Evolutionary conservation across 2,888 invertebrate genomes (phyloP).

Genomic region (Chrysotoxum bicinctum): DNA sequence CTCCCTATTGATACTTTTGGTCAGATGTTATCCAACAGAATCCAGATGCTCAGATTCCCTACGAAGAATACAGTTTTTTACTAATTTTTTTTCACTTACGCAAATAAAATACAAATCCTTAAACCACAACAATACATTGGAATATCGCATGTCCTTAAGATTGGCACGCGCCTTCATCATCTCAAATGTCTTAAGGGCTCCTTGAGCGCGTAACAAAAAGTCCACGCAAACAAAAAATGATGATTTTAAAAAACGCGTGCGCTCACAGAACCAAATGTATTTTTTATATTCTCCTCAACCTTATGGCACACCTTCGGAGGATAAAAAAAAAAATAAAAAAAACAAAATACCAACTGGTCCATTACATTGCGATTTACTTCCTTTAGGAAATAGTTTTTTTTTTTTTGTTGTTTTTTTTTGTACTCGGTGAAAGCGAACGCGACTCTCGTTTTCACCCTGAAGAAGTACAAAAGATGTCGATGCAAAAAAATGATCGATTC

Average conservation of each 20-base stretch:
- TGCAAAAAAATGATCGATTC: slow-evolving; percentile 21
- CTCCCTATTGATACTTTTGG: background rate
- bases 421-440: slow-evolving; percentile 56
- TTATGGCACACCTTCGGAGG: slow-evolving; percentile 52
- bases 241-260: slow-evolving; percentile 51
- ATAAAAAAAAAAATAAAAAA: slow-evolving; percentile 5
- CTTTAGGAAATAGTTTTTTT: slow-evolving; percentile 43
- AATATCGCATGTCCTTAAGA: slow-evolving; percentile 49
- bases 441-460: slow-evolving; percentile 61
- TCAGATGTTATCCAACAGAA: slow-evolving; percentile 37
- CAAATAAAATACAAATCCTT: slow-evolving; percentile 47
- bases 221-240: slow-evolving; percentile 23
- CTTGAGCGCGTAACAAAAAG: slow-evolving; percentile 8
- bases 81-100: slow-evolving; percentile 32
- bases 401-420: background rate
- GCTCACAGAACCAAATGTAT: slow-evolving; percentile 26
- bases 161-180: slow-evolving; percentile 64
- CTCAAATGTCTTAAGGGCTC: slow-evolving; percentile 53
- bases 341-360: slow-evolving; percentile 60
- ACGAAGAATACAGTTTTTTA: background rate
- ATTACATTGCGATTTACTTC: slow-evolving; percentile 57
- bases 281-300: slow-evolving; percentile 34
- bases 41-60: slow-evolving; percentile 36
- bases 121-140: slow-evolving; percentile 55
- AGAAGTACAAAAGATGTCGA: slow-evolving; percentile 4